Conservation (phyloP, 2,888 invertebrate genomes). For the Xestia sexstrigata region DNA sequence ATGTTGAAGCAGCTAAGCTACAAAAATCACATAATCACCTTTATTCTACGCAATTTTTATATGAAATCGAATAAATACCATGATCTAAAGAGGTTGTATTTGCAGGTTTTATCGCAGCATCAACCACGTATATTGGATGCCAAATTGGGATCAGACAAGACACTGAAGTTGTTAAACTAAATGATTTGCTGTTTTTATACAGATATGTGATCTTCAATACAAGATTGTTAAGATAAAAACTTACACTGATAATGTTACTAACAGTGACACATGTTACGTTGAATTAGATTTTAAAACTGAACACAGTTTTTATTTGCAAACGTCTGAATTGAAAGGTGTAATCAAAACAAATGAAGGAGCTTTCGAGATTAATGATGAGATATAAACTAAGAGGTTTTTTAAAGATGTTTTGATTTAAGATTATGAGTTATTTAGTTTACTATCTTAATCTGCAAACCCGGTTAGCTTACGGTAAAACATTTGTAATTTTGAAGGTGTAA, state of each 20-base stretch:
- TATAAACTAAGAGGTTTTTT: slow-evolving; percentile 51
- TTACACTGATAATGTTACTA: slow-evolving; percentile 34
- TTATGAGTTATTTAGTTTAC: slow-evolving; percentile 41
- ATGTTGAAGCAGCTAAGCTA: not conserved
- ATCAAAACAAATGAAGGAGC: slow-evolving; percentile 54
- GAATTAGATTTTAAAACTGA: slow-evolving; percentile 39
- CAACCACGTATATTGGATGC: slow-evolving; percentile 10
- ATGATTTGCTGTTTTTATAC: slow-evolving; percentile 50
- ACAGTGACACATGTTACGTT: slow-evolving; percentile 29
- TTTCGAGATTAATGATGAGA: slow-evolving; percentile 55
- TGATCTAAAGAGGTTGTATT: slow-evolving; percentile 11
- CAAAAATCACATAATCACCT: not conserved
- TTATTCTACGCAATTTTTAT: not conserved
- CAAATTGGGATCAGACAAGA: slow-evolving; percentile 23
- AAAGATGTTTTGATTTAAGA: slow-evolving; percentile 55
- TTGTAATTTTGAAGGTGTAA: not conserved
- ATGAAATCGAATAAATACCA: not conserved
- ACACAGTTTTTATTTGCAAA: slow-evolving; percentile 36
- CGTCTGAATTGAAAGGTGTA: slow-evolving; percentile 40
- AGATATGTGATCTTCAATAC: slow-evolving; percentile 37
- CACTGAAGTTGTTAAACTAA: slow-evolving; percentile 38
- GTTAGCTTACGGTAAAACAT: slow-evolving; percentile 3
- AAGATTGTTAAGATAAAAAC: slow-evolving; percentile 41
- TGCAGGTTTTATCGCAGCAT: slow-evolving; percentile 6
- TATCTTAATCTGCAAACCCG: slow-evolving; percentile 33